phyloP scores from a whole-genome alignment of 1,140 invertebrate genomes.

The Drosophila sturtevanti region DNA sequence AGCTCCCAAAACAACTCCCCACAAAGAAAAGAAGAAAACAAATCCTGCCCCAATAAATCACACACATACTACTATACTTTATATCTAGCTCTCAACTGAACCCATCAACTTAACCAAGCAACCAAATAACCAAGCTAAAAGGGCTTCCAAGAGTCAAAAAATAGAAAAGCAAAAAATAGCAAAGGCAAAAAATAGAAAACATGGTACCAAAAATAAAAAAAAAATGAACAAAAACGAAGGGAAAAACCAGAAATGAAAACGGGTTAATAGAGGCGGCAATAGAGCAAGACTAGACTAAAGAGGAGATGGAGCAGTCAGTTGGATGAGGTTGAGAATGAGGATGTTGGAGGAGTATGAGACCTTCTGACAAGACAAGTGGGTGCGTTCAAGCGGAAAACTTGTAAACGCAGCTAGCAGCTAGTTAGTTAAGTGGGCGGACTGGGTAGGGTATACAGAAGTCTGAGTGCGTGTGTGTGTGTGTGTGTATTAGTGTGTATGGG shows the following conservation, averaged over 20 bases:
- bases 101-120: conserved; percentile 39
- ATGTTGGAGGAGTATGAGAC: conserved; percentile 13
- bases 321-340: conserved; percentile 8
- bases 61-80: conserved; percentile 13
- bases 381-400: conserved; percentile 78
- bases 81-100: conserved; percentile 22
- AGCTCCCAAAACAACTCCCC: conserved; percentile 36
- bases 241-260: conserved; percentile 54
- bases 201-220: conserved; percentile 1
- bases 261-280: conserved; percentile 68
- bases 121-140: conserved; percentile 51
- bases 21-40: not conserved
- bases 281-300: conserved; percentile 29
- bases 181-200: conserved; percentile 53
- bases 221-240: conserved; percentile 8
- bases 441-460: not conserved
- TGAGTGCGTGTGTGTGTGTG: conserved; percentile 6
- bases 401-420: conserved; percentile 76
- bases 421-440: conserved; percentile 76
- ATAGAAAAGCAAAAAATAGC: conserved; percentile 44
- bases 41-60: conserved; percentile 61
- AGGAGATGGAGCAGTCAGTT: conserved; percentile 7
- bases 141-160: conserved; percentile 62
- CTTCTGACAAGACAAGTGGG: conserved; percentile 79
- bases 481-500: conserved; percentile 27